These are phyloP conservation scores for Brenthis daphne DNA, from an alignment of 2,888 invertebrate species.

Conservation along the genomic window DNA sequence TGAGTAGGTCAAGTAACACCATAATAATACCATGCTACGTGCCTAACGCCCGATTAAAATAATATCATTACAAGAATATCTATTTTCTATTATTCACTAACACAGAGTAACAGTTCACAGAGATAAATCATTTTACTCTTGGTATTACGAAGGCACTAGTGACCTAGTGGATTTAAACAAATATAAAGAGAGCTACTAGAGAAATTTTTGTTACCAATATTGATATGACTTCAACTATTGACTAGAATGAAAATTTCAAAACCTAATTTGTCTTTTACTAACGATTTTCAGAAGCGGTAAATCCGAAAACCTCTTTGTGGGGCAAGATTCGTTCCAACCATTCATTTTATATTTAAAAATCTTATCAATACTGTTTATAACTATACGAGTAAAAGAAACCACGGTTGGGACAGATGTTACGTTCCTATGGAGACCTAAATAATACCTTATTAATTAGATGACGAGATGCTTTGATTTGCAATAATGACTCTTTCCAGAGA, in stretches of 20 bases:
- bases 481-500: neutral
- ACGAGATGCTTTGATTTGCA: neutral
- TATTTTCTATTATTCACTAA: conserved; percentile 67
- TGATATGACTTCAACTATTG: conserved; percentile 75
- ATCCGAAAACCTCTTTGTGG: conserved; percentile 43
- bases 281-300: conserved; percentile 36
- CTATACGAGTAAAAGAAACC: conserved; percentile 54
- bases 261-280: conserved; percentile 42
- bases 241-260: conserved; percentile 50
- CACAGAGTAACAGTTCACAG: conserved; percentile 64
- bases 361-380: conserved; percentile 66
- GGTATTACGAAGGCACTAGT: conserved; percentile 71
- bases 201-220: conserved; percentile 30
- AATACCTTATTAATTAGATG: neutral
- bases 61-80: conserved; percentile 46
- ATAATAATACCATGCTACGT: conserved; percentile 35
- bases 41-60: conserved; percentile 33
- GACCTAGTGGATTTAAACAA: conserved; percentile 61
- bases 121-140: conserved; percentile 17
- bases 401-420: conserved; percentile 42
- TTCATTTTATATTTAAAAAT: conserved; percentile 50
- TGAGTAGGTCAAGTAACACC: neutral
- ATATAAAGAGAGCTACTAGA: conserved; percentile 32
- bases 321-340: conserved; percentile 45
- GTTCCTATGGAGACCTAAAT: conserved; percentile 31